Evolutionary conservation across 2,888 invertebrate species (phyloP).

Genomic region (Mythimna lalbum): DNA sequence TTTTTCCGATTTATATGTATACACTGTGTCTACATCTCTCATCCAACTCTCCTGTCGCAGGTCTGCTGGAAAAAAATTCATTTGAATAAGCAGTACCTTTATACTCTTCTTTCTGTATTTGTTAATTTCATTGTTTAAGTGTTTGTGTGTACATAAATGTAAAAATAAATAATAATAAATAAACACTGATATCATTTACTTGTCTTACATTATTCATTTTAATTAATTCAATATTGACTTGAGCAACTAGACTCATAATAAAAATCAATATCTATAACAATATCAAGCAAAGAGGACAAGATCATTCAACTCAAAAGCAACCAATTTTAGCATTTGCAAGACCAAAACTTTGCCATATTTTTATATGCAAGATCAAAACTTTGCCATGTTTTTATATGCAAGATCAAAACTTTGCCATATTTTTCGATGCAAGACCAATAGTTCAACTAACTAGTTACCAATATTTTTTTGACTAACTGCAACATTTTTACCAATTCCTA

Average conservation of each 20-base stretch:
- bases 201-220: neutral
- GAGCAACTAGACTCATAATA: neutral
- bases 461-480: slow-evolving; percentile 38
- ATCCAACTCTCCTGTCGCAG: no score
- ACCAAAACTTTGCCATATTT: neutral
- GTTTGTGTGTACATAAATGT: no score
- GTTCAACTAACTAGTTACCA: no score
- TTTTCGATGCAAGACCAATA: neutral
- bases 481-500: slow-evolving; percentile 26
- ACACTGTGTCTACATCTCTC: no score
- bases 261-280: neutral
- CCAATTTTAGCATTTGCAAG: neutral
- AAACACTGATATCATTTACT: neutral
- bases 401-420: neutral
- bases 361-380: neutral
- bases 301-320: neutral
- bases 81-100: no score
- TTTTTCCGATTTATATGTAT: no score
- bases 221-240: neutral
- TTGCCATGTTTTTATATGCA: neutral
- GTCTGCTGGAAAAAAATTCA: no score
- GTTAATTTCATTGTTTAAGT: no score
- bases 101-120: no score
- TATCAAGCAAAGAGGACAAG: neutral
- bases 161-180: no score